phyloP scores from a whole-genome alignment of 2,888 invertebrate species.

The Acanthopleura granulata region DNA sequence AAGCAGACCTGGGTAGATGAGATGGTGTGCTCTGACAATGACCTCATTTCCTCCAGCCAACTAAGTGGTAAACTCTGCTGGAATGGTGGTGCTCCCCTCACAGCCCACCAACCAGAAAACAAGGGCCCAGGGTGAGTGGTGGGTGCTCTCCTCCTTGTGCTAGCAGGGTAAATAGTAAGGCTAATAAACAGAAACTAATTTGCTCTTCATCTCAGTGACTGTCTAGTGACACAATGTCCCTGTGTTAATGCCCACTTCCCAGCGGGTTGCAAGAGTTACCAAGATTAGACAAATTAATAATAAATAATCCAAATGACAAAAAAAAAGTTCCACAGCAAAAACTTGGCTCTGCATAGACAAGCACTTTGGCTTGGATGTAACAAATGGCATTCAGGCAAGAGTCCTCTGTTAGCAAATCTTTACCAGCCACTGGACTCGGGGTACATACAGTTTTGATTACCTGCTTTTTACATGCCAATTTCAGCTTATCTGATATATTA shows the following conservation, averaged over 20 bases:
- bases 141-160: neutral
- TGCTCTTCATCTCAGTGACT: conserved; percentile 4
- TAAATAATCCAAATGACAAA: neutral
- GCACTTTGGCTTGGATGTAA: no score
- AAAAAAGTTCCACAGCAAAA: no score
- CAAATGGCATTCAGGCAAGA: no score
- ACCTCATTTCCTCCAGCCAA: conserved; percentile 11
- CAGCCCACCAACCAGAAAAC: conserved; percentile 10
- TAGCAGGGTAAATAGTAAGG: conserved; percentile 6
- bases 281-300: neutral
- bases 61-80: conserved; percentile 17
- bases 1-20: conserved; percentile 13
- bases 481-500: no score
- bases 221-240: conserved; percentile 9
- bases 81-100: neutral
- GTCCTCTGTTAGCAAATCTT: no score
- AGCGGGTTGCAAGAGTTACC: neutral
- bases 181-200: conserved; percentile 18
- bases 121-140: neutral
- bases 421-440: no score
- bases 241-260: conserved; percentile 1
- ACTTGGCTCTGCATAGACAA: no score
- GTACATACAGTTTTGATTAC: no score
- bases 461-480: no score
- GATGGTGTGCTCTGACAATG: conserved; percentile 1